phyloP scores from a whole-genome alignment of 2,888 invertebrate species.

The Asteroscopus sphinx region DNA sequence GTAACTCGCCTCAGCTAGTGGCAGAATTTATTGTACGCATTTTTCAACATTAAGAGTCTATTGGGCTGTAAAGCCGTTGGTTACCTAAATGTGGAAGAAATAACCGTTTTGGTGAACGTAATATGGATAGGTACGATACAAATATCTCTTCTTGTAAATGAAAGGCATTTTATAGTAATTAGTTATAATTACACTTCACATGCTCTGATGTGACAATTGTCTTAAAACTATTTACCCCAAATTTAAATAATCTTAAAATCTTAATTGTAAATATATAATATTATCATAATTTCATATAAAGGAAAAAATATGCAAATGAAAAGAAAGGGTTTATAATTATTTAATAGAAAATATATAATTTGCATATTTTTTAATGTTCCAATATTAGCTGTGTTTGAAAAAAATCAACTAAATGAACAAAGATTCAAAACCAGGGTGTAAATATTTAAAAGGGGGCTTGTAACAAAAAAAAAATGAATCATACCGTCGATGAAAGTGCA shows the following conservation, averaged over 20 bases:
- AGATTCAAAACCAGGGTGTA: slow-evolving; percentile 3
- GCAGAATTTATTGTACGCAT: too few relatives aligned
- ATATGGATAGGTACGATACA: neutral
- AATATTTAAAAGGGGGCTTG: too few relatives aligned
- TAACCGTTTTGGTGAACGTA: too few relatives aligned
- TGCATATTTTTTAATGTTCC: slow-evolving; percentile 1
- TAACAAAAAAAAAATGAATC: too few relatives aligned
- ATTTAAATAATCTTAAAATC: slow-evolving; percentile 54
- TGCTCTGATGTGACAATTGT: slow-evolving; percentile 67
- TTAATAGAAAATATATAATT: slow-evolving; percentile 21
- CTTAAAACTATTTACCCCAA: slow-evolving; percentile 64
- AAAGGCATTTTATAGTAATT: slow-evolving; percentile 55
- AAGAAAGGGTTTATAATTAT: slow-evolving; percentile 8
- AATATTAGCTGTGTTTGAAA: neutral
- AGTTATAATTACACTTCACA: slow-evolving; percentile 64
- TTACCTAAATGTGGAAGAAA: neutral
- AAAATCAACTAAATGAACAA: neutral
- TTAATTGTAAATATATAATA: slow-evolving; percentile 36
- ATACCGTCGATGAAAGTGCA: too few relatives aligned
- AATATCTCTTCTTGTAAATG: slow-evolving; percentile 18
- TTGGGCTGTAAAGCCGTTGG: too few relatives aligned
- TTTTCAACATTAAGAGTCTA: too few relatives aligned
- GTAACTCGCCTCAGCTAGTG: too few relatives aligned
- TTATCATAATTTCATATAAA: slow-evolving; percentile 25
- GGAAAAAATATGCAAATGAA: slow-evolving; percentile 24